A percentile compares a stretch with the other conserved stretches of the same genome.
Evolutionary conservation across 2,113 vertebrate species (phyloP).

Genomic region (Calidris pygmaea): DNA sequence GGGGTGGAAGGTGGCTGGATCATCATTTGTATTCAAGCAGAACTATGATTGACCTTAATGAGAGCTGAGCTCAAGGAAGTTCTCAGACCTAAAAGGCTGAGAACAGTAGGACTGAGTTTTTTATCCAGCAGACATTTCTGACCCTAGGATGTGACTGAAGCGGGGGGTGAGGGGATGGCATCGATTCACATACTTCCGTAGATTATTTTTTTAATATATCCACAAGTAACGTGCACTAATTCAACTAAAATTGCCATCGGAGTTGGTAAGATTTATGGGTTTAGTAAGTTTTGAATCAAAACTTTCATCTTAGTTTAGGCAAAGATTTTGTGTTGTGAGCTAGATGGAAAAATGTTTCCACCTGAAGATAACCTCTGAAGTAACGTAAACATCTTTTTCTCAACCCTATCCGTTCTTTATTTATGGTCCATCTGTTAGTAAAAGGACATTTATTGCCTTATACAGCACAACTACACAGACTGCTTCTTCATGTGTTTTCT

Average conservation of each 20-base stretch:
- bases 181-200: not conserved
- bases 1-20: not conserved
- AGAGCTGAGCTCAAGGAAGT: not conserved
- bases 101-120: not conserved
- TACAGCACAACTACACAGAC: not conserved
- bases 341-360: not conserved
- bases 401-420: not conserved
- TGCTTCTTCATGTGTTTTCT: not conserved
- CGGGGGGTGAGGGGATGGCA: not conserved
- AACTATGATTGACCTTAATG: not conserved
- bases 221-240: not conserved
- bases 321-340: not conserved
- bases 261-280: not conserved
- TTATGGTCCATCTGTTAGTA: not conserved
- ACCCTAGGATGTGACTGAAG: not conserved
- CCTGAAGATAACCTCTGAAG: not conserved
- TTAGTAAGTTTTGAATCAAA: not conserved
- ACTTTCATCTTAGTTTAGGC: not conserved
- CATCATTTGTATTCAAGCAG: not conserved
- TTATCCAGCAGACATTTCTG: not conserved
- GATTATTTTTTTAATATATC: not conserved
- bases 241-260: not conserved
- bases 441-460: not conserved
- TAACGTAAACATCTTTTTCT: not conserved
- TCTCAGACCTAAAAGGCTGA: not conserved